phyloP scores from a whole-genome alignment of 2,888 invertebrate species.

The Drosophila rellima region DNA sequence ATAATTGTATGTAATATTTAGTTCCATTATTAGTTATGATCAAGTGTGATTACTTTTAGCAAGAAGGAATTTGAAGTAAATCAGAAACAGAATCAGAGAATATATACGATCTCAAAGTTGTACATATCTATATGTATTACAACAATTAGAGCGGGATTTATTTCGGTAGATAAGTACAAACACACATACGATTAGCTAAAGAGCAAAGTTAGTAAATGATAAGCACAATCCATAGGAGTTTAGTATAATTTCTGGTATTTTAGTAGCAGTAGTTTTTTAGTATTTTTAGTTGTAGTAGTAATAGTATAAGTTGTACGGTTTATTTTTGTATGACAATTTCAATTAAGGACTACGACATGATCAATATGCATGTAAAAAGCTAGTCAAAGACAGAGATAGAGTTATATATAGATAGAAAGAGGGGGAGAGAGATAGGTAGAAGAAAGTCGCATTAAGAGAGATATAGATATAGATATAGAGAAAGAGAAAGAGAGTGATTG shows the following conservation, averaged over 20 bases:
- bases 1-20: conserved; percentile 16
- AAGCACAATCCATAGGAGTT: conserved; percentile 52
- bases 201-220: conserved; percentile 64
- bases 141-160: conserved; percentile 66
- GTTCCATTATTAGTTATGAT: conserved; percentile 4
- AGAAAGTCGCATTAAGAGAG: conserved; percentile 1
- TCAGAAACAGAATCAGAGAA: conserved; percentile 43
- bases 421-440: conserved; percentile 18
- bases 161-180: conserved; percentile 54
- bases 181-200: conserved; percentile 68
- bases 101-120: conserved; percentile 47
- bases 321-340: conserved; percentile 52
- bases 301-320: conserved; percentile 12
- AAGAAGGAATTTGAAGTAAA: conserved; percentile 27
- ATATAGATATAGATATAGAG: conserved; percentile 9
- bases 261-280: conserved; percentile 26
- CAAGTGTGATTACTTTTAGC: conserved; percentile 18
- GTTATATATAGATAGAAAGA: conserved; percentile 1
- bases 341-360: conserved; percentile 67
- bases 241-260: conserved; percentile 30
- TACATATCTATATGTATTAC: conserved; percentile 59
- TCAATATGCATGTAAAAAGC: conserved; percentile 56
- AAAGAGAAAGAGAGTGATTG: conserved; percentile 22
- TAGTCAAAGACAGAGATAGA: conserved; percentile 20
- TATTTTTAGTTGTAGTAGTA: conserved; percentile 11